Base-by-base conservation (phyloP, 2,888 invertebrate species). In the Hypercompe scribonia region DNA sequence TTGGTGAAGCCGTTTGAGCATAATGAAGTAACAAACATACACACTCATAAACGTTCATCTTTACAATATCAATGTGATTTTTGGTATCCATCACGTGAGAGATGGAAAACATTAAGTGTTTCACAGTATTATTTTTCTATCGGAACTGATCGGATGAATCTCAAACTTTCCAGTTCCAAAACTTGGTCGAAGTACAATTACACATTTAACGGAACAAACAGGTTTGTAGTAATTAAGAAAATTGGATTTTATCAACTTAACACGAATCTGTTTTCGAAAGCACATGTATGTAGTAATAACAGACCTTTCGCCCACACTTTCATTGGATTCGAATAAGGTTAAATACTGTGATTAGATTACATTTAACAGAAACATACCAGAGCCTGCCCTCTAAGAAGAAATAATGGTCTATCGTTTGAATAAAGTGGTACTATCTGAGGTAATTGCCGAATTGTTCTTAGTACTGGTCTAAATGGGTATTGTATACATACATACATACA, bases 121-220 rank as follows among this genome's bases (percentile, higher is more conserved):
- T 71, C 36, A 15, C 39, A 42, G 39, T 24, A 31, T 70, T 33
- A 18, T n/a, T 42, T 58, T 71, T 71, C 39, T 42, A 13, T n/a
- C n/a, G 33, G 36, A 50, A 71, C 54, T 34, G 7, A 5, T 10
- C 21, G 24, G 31, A 36, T n/a, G 39, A 36, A 34, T 36, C 15
- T 61, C 31, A 36, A 67, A 68, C 46, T 61, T 72, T 71, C 71
- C 50, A 63, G 72, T 72, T 46, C 28, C 34, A 24, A 66, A 71
- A 61, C 28, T 34, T 46, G 46, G 21, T 28, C 46, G 11, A 36
- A 72, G 36, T 5, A 68, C 39, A 46, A 72, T 72, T 68, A 63
- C 46, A 46, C 15, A 13, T 34, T 63, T 34, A 68, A 67, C 61
- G 46, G n/a, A 18, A 46, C 50, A 68, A 72, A 72, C 72, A 1